Conservation (phyloP, 1,140 invertebrate species). For the Asobara japonica region DNA sequence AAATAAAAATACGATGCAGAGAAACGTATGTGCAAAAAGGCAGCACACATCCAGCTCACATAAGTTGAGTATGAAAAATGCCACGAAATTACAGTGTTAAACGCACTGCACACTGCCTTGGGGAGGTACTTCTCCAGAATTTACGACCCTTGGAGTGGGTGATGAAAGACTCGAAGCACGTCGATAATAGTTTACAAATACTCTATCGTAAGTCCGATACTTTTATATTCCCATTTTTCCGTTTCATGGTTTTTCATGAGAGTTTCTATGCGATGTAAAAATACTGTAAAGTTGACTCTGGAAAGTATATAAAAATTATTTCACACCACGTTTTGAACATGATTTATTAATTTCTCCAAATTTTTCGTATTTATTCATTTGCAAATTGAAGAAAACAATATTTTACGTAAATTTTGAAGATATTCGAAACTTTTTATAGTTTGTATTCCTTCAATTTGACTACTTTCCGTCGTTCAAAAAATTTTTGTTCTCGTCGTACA, state of each 20-base stretch:
- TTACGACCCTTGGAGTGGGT: conserved; percentile 53
- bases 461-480: no score
- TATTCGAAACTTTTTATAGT: no score
- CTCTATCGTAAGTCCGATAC: conserved; percentile 19
- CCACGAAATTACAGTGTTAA: conserved; percentile 57
- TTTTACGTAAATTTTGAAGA: no score
- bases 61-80: conserved; percentile 39
- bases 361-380: no score
- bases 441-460: no score
- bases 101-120: conserved; percentile 13
- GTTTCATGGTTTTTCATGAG: background rate
- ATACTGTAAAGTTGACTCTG: no score
- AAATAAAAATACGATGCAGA: conserved; percentile 1
- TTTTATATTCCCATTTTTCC: background rate
- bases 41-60: background rate
- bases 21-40: conserved; percentile 10
- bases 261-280: no score
- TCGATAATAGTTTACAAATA: conserved; percentile 32
- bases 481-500: no score
- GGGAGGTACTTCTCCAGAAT: conserved; percentile 40
- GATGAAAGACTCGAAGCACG: conserved; percentile 52
- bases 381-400: no score
- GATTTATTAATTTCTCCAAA: no score
- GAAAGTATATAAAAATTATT: no score
- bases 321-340: no score